Percentiles rank a stretch among this genome's conserved stretches.
These are phyloP conservation scores for Troides oblongomaculatus DNA, from an alignment of 2,888 invertebrate species.

Conservation along the genomic window DNA sequence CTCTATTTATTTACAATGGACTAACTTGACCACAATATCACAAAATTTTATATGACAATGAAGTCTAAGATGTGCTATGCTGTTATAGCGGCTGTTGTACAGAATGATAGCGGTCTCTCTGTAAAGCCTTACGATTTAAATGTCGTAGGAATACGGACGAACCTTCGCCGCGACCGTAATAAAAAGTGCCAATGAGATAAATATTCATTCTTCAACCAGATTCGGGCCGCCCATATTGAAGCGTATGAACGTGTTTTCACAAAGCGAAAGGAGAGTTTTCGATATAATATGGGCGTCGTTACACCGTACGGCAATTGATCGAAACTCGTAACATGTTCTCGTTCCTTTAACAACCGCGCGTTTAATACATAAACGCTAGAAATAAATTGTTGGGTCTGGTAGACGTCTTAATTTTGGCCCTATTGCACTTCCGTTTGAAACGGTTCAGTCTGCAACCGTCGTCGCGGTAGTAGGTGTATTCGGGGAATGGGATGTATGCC, in stretches of 20 bases:
- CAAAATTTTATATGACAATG: too few relatives aligned
- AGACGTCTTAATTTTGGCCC: slow-evolving; percentile 48
- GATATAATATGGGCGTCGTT: slow-evolving; percentile 61
- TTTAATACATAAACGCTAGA: slow-evolving; percentile 76
- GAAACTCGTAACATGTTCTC: slow-evolving; percentile 72
- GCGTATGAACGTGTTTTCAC: slow-evolving; percentile 50
- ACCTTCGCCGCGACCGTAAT: slow-evolving; percentile 40
- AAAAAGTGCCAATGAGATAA: slow-evolving; percentile 67
- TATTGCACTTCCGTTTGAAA: slow-evolving; percentile 53
- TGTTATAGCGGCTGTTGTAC: too few relatives aligned
- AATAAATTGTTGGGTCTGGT: slow-evolving; percentile 69
- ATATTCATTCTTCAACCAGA: slow-evolving; percentile 65
- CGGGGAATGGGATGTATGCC: slow-evolving; percentile 66
- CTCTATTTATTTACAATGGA: slow-evolving; percentile 6
- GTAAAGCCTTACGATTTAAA: neutral
- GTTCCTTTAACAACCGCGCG: slow-evolving; percentile 51
- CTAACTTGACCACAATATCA: neutral
- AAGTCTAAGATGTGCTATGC: too few relatives aligned
- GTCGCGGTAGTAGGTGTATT: slow-evolving; percentile 65
- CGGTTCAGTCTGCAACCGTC: slow-evolving; percentile 54
- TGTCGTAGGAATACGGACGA: slow-evolving; percentile 30
- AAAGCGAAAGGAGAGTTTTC: slow-evolving; percentile 40
- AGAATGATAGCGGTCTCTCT: too few relatives aligned
- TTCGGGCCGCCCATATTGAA: slow-evolving; percentile 74
- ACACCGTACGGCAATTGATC: slow-evolving; percentile 71